Percentiles rank a stretch among this genome's conserved stretches.
Conservation (phyloP, 2,888 invertebrate species). For the Nomada ruficornis region DNA sequence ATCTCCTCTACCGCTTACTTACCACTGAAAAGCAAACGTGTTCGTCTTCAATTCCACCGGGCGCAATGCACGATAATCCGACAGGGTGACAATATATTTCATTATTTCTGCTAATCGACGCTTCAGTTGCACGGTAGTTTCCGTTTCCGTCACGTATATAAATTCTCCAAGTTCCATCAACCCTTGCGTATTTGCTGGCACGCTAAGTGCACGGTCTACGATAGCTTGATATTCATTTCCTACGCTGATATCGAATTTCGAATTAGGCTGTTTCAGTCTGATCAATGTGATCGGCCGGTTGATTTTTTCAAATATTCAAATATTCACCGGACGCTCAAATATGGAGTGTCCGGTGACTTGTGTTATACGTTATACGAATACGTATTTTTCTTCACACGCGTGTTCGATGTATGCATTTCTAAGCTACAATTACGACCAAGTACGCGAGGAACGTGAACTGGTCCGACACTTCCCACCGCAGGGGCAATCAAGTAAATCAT, state of each 20-base stretch:
- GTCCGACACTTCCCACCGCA: too few relatives aligned
- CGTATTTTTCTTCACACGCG: too few relatives aligned
- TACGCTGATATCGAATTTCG: conserved; percentile 79
- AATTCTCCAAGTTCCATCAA: conserved; percentile 93
- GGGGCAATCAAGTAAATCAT: too few relatives aligned
- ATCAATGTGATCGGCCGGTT: too few relatives aligned
- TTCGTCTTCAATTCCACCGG: conserved; percentile 95
- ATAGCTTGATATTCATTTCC: conserved; percentile 94
- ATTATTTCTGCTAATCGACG: conserved; percentile 89
- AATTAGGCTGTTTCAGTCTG: neutral
- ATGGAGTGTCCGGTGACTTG: too few relatives aligned
- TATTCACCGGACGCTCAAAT: too few relatives aligned
- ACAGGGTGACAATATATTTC: conserved; percentile 92
- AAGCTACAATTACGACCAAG: too few relatives aligned
- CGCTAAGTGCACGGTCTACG: conserved; percentile 90
- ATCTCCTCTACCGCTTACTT: conserved; percentile 19
- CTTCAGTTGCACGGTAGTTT: conserved; percentile 90
- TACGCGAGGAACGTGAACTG: too few relatives aligned
- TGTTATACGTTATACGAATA: too few relatives aligned
- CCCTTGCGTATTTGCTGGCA: conserved; percentile 93
- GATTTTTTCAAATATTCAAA: too few relatives aligned
- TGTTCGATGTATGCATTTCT: too few relatives aligned
- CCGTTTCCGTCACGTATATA: conserved; percentile 90
- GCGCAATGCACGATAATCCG: conserved; percentile 92
- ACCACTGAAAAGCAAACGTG: conserved; percentile 94